These are phyloP conservation scores for Spongia lamella DNA, from an alignment of 37 sponge, comb jelly and placozoan genomes.

Conservation along the genomic window DNA sequence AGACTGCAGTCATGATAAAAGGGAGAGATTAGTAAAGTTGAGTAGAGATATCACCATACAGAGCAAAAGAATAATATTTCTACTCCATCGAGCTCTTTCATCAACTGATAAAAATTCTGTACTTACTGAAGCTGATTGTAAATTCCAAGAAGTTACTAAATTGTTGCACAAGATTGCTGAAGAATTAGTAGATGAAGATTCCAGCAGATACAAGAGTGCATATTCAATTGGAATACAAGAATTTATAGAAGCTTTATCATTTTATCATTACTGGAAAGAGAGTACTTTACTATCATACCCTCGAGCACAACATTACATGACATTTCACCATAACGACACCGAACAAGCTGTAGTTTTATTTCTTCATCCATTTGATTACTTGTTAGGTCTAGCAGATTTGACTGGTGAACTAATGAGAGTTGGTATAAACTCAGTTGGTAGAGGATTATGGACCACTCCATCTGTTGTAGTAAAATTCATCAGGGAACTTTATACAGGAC, in stretches of 20 bases:
- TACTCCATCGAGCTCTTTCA: constrained; percentile 58
- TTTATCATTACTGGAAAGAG: constrained; percentile 39
- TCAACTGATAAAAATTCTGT: neutral
- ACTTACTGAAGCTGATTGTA: constrained; percentile 33
- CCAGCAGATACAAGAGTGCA: constrained; percentile 32
- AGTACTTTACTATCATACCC: constrained; percentile 31
- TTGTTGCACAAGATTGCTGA: constrained; percentile 44
- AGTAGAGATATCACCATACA: constrained; percentile 84
- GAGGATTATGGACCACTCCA: constrained; percentile 44
- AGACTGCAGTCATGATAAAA: constrained; percentile 68
- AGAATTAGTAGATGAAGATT: constrained; percentile 54
- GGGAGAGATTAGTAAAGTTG: constrained; percentile 83
- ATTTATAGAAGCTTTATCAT: constrained; percentile 77
- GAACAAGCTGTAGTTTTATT: constrained; percentile 22
- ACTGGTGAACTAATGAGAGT: constrained; percentile 89
- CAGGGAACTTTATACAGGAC: constrained; percentile 41
- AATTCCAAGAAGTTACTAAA: constrained; percentile 18
- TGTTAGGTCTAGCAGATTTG: constrained; percentile 82
- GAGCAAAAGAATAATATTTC: constrained; percentile 87
- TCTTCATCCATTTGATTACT: constrained; percentile 50
- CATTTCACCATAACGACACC: constrained; percentile 4
- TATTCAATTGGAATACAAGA: constrained; percentile 80
- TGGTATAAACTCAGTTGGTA: constrained; percentile 52
- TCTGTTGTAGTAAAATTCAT: constrained; percentile 57
- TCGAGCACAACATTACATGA: constrained; percentile 34